These are phyloP conservation scores for Todus mexicanus DNA, from an alignment of 2,797 vertebrate genomes.

Conservation along the genomic window DNA sequence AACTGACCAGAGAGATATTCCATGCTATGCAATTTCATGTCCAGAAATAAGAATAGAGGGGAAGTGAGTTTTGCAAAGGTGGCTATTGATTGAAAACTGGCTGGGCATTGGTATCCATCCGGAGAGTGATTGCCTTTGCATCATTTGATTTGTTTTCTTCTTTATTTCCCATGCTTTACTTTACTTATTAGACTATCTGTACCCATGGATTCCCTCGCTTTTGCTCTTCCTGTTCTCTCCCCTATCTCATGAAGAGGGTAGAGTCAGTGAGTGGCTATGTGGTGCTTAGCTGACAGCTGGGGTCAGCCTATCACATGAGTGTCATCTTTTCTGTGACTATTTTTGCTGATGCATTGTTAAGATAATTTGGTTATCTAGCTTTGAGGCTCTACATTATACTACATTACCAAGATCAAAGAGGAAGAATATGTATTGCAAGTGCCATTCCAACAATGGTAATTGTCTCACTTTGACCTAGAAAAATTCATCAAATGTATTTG, in stretches of 20 bases:
- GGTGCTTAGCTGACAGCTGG: background rate
- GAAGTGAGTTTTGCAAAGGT: background rate
- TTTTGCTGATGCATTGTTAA: background rate
- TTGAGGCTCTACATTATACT: background rate
- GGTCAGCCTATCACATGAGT: accelerated
- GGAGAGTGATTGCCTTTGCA: background rate
- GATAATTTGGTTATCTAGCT: background rate
- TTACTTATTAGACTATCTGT: background rate
- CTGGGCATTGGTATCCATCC: background rate
- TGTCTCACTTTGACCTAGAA: background rate
- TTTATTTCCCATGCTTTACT: background rate
- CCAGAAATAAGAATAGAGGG: background rate
- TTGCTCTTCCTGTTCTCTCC: background rate
- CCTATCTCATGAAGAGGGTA: background rate
- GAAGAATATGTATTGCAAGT: background rate
- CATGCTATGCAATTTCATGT: background rate
- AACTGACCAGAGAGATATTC: background rate
- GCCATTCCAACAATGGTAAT: background rate
- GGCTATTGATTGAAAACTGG: background rate
- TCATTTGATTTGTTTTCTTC: background rate
- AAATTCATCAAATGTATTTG: background rate
- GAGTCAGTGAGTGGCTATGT: background rate
- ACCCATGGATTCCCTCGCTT: background rate
- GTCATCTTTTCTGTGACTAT: background rate
- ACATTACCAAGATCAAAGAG: background rate